Percentiles rank a stretch among this genome's conserved stretches.
These are phyloP conservation scores for Pipistrellus nathusii DNA, from an alignment of 2,797 vertebrate species.

Conservation along the genomic window DNA sequence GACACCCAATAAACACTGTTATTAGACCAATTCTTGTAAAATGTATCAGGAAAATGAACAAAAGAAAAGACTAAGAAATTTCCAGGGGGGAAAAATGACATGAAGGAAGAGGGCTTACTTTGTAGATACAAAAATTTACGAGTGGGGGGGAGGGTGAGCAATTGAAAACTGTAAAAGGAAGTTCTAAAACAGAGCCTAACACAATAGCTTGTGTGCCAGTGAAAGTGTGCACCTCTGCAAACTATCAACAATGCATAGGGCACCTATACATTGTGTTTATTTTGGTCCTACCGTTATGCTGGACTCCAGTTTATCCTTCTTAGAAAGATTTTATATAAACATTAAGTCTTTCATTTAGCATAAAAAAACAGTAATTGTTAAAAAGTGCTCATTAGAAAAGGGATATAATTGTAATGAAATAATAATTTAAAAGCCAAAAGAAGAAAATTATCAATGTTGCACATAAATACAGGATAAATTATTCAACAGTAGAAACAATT, in stretches of 20 bases:
- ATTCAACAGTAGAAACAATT: background rate
- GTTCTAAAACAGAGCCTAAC: background rate
- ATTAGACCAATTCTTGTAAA: background rate
- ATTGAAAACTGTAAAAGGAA: conserved; percentile 15
- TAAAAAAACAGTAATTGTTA: background rate
- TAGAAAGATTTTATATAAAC: background rate
- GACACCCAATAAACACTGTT: background rate
- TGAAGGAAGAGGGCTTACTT: background rate
- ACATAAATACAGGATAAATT: background rate
- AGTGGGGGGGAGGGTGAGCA: background rate
- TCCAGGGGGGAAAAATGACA: background rate
- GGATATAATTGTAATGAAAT: conserved; percentile 30
- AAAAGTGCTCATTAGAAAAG: background rate
- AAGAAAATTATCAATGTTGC: background rate
- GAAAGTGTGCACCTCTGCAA: background rate
- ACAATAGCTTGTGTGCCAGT: background rate
- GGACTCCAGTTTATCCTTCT: background rate
- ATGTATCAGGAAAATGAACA: background rate
- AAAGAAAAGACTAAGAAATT: conserved; percentile 21
- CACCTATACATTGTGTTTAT: background rate
- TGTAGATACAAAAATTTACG: conserved; percentile 21
- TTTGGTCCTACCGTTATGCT: background rate
- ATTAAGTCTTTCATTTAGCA: background rate
- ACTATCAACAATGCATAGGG: too few species aligned
- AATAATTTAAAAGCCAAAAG: conserved; percentile 40